Conservation (phyloP, 2,113 vertebrate species). For the Miniopterus natalensis region DNA sequence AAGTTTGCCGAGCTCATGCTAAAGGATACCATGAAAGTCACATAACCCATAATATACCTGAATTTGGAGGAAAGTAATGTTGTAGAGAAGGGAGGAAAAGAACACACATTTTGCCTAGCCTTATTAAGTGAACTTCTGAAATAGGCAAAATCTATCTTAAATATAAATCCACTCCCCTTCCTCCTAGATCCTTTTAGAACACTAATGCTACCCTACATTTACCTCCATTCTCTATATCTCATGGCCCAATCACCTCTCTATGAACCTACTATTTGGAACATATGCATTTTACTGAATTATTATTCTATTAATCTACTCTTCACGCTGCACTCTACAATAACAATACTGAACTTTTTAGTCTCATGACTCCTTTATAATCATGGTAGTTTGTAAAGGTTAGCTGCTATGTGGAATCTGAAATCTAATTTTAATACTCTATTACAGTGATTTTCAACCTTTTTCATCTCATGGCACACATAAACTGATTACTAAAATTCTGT, state of each 20-base stretch:
- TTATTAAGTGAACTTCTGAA: slow-evolving; percentile 42
- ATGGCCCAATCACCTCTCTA: not conserved
- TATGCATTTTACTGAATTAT: not conserved
- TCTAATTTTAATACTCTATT: not conserved
- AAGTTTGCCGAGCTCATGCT: not conserved
- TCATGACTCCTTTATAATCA: slow-evolving; percentile 4
- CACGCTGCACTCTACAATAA: not conserved
- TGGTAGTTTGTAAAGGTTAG: not conserved
- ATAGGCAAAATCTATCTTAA: slow-evolving; percentile 24
- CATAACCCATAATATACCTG: not conserved
- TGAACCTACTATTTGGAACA: not conserved
- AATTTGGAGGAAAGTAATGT: slow-evolving; percentile 38
- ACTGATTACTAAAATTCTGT: not conserved
- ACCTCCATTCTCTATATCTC: not conserved
- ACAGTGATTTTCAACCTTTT: not conserved
- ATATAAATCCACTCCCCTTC: not conserved
- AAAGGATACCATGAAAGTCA: not conserved
- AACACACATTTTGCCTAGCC: slow-evolving; percentile 39
- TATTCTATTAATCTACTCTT: slow-evolving; percentile 60
- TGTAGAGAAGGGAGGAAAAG: not conserved
- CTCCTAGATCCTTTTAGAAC: not conserved
- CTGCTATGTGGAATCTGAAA: not conserved
- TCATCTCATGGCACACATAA: not conserved
- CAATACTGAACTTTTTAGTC: not conserved
- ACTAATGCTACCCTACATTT: not conserved